A percentile compares a stretch with the other conserved stretches of the same genome.
These are phyloP conservation scores for Mobula hypostoma DNA, from an alignment of 2,113 vertebrate species.

Conservation along the genomic window DNA sequence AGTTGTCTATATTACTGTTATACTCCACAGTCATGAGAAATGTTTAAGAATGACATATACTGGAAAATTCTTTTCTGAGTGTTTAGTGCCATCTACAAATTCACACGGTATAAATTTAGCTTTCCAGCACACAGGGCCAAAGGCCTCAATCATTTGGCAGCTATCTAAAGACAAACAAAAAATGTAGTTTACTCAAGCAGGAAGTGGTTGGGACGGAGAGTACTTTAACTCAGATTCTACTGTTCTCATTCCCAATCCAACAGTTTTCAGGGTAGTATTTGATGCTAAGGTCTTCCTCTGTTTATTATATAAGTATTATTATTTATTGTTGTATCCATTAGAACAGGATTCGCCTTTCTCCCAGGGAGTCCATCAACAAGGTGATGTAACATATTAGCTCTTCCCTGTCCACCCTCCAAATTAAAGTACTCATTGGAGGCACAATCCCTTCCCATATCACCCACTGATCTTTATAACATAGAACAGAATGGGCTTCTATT, in stretches of 20 bases:
- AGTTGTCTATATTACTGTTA: neutral
- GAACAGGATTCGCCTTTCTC: neutral
- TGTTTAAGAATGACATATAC: constrained; percentile 5
- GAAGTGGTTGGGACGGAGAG: constrained; percentile 26
- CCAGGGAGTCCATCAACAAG: neutral
- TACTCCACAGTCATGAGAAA: neutral
- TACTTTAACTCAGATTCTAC: neutral
- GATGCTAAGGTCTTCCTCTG: neutral
- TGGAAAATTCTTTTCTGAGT: constrained; percentile 33
- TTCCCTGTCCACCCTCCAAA: too few relatives aligned
- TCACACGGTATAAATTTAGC: constrained; percentile 37
- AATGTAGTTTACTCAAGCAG: constrained; percentile 8
- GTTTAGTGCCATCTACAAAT: constrained; percentile 30
- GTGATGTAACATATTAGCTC: neutral
- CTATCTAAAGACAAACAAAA: constrained; percentile 30
- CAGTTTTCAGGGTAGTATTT: neutral
- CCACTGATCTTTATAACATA: neutral
- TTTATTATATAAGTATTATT: neutral
- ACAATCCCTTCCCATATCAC: neutral
- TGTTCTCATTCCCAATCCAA: neutral
- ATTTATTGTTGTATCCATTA: neutral
- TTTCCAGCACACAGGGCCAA: constrained; percentile 5
- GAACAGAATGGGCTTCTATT: neutral
- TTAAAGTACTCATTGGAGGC: neutral
- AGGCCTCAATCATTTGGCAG: constrained; percentile 27